Evolutionary conservation across 2,797 vertebrate species (phyloP).

Genomic region (Hemibagrus guttatus): DNA sequence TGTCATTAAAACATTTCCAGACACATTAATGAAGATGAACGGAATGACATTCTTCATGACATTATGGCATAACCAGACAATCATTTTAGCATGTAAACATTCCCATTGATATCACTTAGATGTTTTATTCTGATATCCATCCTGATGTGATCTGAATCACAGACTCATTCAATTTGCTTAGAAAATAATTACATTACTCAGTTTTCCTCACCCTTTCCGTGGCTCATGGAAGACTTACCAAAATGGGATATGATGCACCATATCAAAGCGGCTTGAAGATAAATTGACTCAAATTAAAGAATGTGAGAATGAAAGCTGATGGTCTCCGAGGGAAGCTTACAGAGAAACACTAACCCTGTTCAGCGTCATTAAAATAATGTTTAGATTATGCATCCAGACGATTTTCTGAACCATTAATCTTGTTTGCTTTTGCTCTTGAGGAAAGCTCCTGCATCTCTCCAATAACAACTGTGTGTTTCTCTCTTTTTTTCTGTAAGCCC

Average conservation of each 20-base stretch:
- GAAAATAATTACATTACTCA: constrained; percentile 27
- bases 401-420: constrained; percentile 40
- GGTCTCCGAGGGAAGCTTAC: constrained; percentile 27
- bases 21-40: neutral
- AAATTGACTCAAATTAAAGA: constrained; percentile 28
- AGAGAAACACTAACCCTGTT: constrained; percentile 34
- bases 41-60: neutral
- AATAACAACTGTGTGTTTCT: constrained; percentile 27
- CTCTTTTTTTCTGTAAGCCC: constrained; percentile 26
- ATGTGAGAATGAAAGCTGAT: constrained; percentile 18
- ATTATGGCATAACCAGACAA: neutral
- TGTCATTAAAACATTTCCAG: neutral
- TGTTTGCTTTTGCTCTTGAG: constrained; percentile 27
- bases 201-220: neutral
- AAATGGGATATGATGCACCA: constrained; percentile 2
- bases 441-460: constrained; percentile 25
- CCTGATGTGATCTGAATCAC: constrained; percentile 13
- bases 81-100: neutral
- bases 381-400: constrained; percentile 32
- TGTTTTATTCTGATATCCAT: neutral
- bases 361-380: constrained; percentile 46
- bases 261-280: constrained; percentile 29
- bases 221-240: neutral
- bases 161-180: constrained; percentile 19
- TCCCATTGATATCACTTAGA: neutral